Evolutionary conservation across 2,888 invertebrate species (phyloP).

Genomic region (Hirtodrosophila trivittata): DNA sequence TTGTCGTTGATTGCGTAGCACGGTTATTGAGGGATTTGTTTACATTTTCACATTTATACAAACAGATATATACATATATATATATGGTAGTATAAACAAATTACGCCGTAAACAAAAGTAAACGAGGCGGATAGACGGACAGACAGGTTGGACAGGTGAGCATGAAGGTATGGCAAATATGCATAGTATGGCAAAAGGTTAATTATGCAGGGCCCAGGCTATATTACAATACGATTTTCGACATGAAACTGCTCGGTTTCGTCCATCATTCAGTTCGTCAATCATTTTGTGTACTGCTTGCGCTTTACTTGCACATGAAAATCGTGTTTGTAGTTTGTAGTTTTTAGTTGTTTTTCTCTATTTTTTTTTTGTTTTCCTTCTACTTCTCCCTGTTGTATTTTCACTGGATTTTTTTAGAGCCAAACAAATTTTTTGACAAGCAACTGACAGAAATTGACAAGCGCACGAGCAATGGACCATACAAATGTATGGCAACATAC

Average conservation of each 20-base stretch:
- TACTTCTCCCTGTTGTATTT: slow-evolving; percentile 51
- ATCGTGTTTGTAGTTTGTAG: slow-evolving; percentile 71
- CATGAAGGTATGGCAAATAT: slow-evolving; percentile 49
- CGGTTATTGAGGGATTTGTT: slow-evolving; percentile 63
- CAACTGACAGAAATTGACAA: slow-evolving; percentile 80
- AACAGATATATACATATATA: slow-evolving; percentile 1
- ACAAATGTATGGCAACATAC: slow-evolving; percentile 47
- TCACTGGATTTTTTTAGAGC: slow-evolving; percentile 71
- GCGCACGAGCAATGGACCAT: slow-evolving; percentile 70
- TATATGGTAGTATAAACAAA: slow-evolving; percentile 54
- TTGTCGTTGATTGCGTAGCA: slow-evolving; percentile 65
- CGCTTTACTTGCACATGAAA: slow-evolving; percentile 68
- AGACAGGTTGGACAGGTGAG: slow-evolving; percentile 1
- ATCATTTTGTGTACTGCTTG: slow-evolving; percentile 59
- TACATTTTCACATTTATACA: slow-evolving; percentile 62
- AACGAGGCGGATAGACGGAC: slow-evolving; percentile 23
- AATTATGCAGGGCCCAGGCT: slow-evolving; percentile 61
- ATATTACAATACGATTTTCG: slow-evolving; percentile 32
- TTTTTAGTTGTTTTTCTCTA: slow-evolving; percentile 14
- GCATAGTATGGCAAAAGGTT: slow-evolving; percentile 62
- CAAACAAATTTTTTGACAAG: slow-evolving; percentile 79
- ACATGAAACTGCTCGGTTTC: slow-evolving; percentile 26
- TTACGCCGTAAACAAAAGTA: slow-evolving; percentile 66
- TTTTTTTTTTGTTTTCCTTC: slow-evolving; percentile 14
- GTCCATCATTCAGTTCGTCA: slow-evolving; percentile 57